A percentile compares a stretch with the other conserved stretches of the same genome.
phyloP scores from a whole-genome alignment of 1,140 invertebrate genomes.

The Trichomalopsis sarcophagae region DNA sequence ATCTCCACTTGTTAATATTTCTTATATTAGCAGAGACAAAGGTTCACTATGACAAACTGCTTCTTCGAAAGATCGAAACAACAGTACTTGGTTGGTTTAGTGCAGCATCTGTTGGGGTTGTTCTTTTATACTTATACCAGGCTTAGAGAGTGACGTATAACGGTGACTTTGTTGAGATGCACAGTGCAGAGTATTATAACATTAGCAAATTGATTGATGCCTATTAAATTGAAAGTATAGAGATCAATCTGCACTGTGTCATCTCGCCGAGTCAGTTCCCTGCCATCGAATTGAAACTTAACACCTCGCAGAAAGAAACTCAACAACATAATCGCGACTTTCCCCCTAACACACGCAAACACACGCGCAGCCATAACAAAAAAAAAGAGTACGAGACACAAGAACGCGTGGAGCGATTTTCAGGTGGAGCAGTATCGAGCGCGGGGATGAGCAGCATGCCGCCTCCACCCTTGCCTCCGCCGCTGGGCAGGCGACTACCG shows the following conservation, averaged over 20 bases:
- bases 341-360: neutral
- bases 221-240: neutral
- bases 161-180: constrained; percentile 9
- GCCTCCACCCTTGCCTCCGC: constrained; percentile 65
- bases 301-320: neutral
- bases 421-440: constrained; percentile 68
- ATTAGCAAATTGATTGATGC: too few relatives aligned
- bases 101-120: constrained; percentile 23
- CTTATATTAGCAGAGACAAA: constrained; percentile 8
- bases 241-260: neutral
- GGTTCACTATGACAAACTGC: constrained; percentile 43
- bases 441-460: constrained; percentile 67
- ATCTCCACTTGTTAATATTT: neutral
- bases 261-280: too few relatives aligned
- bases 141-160: constrained; percentile 39
- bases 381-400: constrained; percentile 13
- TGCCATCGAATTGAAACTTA: too few relatives aligned
- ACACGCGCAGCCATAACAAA: constrained; percentile 1
- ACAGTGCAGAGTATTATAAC: neutral
- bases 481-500: constrained; percentile 57
- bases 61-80: constrained; percentile 11
- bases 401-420: constrained; percentile 69
- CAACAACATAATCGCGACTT: neutral
- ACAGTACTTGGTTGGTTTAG: constrained; percentile 25
- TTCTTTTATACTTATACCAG: neutral